Conservation (phyloP, 1,140 invertebrate genomes). For the Bradysia coprophila region DNA sequence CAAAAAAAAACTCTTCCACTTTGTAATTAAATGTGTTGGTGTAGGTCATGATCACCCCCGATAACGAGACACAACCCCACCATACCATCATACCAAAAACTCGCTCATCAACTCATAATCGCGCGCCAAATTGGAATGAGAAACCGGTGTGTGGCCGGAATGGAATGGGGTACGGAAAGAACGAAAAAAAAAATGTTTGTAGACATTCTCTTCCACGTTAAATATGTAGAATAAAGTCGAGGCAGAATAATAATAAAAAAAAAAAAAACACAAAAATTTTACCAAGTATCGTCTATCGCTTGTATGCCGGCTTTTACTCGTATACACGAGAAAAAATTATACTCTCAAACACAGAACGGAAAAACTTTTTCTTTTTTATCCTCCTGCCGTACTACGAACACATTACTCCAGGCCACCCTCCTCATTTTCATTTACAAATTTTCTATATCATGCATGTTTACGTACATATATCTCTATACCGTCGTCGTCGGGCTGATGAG, state of each 20-base stretch:
- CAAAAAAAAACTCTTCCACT: not conserved
- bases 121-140: too few relatives aligned
- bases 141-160: not conserved
- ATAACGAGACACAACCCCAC: not conserved
- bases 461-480: too few relatives aligned
- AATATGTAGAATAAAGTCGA: not conserved
- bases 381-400: not conserved
- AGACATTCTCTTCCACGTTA: too few relatives aligned
- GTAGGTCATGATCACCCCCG: not conserved
- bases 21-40: not conserved
- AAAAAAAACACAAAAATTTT: too few relatives aligned
- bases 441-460: too few relatives aligned
- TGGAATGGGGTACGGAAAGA: not conserved
- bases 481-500: too few relatives aligned
- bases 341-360: not conserved
- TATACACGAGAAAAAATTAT: too few relatives aligned
- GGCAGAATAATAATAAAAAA: too few relatives aligned
- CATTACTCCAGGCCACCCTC: not conserved
- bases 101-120: too few relatives aligned
- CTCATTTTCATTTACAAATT: too few relatives aligned
- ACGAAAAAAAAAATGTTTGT: not conserved
- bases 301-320: too few relatives aligned
- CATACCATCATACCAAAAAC: not conserved
- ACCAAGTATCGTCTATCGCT: too few relatives aligned
- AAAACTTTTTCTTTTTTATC: not conserved